Percentiles rank a stretch among this genome's conserved stretches.
phyloP scores from a whole-genome alignment of 2,888 invertebrate genomes.

The Agrochola macilenta region DNA sequence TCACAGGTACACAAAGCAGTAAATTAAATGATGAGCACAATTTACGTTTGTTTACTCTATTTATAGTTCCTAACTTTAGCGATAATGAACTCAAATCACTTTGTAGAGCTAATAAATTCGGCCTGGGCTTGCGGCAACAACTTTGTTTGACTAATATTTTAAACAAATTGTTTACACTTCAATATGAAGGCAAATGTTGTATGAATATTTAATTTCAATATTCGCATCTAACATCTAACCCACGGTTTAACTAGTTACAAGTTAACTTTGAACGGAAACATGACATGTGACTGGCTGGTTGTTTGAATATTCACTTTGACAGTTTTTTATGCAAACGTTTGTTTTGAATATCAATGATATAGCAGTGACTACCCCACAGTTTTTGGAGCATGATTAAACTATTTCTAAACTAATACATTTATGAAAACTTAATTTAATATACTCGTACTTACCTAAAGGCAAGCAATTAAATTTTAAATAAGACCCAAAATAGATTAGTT shows the following conservation, averaged over 20 bases:
- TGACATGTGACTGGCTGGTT: background rate
- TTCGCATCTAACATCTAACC: constrained; percentile 18
- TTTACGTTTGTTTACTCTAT: constrained; percentile 60
- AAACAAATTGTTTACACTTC: constrained; percentile 55
- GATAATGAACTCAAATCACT: constrained; percentile 67
- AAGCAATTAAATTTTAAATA: constrained; percentile 10
- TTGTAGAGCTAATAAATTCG: constrained; percentile 64
- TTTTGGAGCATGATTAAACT: background rate
- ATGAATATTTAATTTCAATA: constrained; percentile 44
- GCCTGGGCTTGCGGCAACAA: constrained; percentile 46
- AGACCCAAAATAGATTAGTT: constrained; percentile 19
- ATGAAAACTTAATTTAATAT: background rate
- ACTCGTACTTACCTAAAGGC: background rate
- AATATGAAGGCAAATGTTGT: constrained; percentile 39
- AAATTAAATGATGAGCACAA: constrained; percentile 54
- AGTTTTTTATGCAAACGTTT: background rate
- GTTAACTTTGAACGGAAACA: constrained; percentile 18
- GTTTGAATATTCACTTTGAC: constrained; percentile 8
- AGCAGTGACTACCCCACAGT: too few species aligned
- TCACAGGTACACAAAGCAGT: constrained; percentile 22
- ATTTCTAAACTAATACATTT: background rate
- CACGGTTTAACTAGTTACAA: constrained; percentile 8
- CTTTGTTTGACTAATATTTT: constrained; percentile 57
- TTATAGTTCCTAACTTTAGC: constrained; percentile 65
- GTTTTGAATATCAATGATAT: background rate